Conservation (phyloP, 2,888 invertebrate species). For the Cephus nigrinus region DNA sequence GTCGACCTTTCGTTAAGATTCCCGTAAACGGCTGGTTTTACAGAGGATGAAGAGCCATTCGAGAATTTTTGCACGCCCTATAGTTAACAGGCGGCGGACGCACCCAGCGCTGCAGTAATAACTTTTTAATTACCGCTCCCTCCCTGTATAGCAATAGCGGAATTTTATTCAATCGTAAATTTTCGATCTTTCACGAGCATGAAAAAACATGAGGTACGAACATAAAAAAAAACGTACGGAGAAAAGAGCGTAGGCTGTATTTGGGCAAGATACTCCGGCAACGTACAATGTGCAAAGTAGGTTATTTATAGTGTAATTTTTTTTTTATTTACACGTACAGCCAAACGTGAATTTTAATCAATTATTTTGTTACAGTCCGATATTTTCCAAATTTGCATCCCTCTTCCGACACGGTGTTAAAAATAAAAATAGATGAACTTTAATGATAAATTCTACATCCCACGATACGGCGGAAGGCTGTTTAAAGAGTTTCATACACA, state of each 20-base stretch:
- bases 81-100: not conserved
- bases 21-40: not conserved
- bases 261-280: not conserved
- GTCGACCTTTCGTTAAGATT: not conserved
- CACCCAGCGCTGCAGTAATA: not conserved
- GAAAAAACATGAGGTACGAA: not conserved
- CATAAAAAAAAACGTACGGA: not conserved
- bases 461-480: not conserved
- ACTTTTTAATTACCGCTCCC: not conserved
- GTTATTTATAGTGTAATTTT: not conserved
- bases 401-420: not conserved
- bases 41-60: not conserved
- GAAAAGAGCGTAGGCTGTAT: not conserved
- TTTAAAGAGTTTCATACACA: not conserved
- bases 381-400: not conserved
- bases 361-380: not conserved
- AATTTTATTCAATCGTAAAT: conserved; percentile 2
- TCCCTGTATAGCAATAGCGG: not conserved
- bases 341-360: too few relatives aligned
- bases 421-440: not conserved
- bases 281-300: not conserved
- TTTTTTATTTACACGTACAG: not conserved
- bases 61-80: not conserved
- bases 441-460: not conserved
- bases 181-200: not conserved